These are phyloP conservation scores for Bubalus kerabau DNA, from an alignment of 2,113 vertebrate species.

Conservation along the genomic window DNA sequence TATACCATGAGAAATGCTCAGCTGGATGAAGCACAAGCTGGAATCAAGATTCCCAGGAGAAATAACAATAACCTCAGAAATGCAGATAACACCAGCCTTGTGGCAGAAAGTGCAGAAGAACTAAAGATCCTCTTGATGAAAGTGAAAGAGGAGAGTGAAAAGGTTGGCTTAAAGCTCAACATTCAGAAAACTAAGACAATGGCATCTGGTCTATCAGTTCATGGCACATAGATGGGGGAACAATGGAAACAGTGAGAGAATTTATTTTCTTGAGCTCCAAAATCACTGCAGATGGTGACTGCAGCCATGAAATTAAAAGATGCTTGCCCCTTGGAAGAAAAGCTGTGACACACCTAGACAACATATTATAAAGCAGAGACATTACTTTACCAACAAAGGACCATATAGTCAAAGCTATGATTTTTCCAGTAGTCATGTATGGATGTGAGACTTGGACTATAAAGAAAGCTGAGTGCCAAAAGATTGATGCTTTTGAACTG, in stretches of 20 bases:
- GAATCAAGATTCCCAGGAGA: background rate
- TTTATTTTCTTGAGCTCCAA: background rate
- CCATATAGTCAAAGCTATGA: background rate
- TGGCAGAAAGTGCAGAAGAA: background rate
- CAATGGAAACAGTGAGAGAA: background rate
- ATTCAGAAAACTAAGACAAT: background rate
- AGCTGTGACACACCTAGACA: background rate
- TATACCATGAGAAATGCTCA: background rate
- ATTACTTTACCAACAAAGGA: background rate
- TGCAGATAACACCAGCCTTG: background rate
- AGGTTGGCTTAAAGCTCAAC: background rate
- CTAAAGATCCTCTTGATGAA: background rate
- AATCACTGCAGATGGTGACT: background rate
- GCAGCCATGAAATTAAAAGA: background rate
- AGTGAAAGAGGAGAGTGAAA: background rate
- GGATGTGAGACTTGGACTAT: background rate
- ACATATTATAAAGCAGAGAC: background rate
- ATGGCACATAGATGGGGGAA: background rate
- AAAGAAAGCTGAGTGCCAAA: background rate
- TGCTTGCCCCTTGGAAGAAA: background rate
- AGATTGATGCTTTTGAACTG: background rate
- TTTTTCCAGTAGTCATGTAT: background rate
- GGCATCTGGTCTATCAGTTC: background rate
- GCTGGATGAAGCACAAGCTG: background rate
- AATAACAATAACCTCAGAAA: background rate